phyloP scores from a whole-genome alignment of 2,113 vertebrate genomes.

The Lipophrys pholis region DNA sequence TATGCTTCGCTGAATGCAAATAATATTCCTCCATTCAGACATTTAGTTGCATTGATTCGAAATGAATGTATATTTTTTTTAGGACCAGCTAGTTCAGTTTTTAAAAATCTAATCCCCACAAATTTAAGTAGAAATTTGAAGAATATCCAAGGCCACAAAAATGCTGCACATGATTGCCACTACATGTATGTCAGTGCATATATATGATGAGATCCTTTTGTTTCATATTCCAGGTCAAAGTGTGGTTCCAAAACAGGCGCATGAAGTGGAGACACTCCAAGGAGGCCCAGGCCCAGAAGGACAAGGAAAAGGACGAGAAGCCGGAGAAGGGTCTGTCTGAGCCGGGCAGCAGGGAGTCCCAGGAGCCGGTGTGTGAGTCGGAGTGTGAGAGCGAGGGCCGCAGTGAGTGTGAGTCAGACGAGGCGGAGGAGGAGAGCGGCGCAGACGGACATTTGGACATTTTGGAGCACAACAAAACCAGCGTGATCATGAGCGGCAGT shows the following conservation, averaged over 20 bases:
- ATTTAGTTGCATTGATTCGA: too few relatives aligned
- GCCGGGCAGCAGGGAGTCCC: constrained; percentile 74
- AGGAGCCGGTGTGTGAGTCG: constrained; percentile 84
- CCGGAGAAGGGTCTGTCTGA: constrained; percentile 80
- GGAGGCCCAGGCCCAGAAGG: constrained; percentile 96
- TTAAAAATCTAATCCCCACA: background rate
- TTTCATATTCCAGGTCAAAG: constrained; percentile 87
- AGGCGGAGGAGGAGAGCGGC: constrained; percentile 84
- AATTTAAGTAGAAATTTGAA: background rate
- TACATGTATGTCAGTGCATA: too few relatives aligned
- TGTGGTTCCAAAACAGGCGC: constrained; percentile 98
- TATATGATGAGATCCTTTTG: too few relatives aligned
- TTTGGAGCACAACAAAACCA: constrained; percentile 86
- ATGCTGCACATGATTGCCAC: too few relatives aligned
- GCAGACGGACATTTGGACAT: constrained; percentile 85
- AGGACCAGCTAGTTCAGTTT: background rate
- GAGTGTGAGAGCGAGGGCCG: constrained; percentile 92
- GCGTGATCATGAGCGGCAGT: constrained; percentile 85
- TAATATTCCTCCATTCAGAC: too few relatives aligned
- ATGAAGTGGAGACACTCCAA: constrained; percentile 99
- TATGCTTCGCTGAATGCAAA: too few relatives aligned
- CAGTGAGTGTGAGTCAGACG: constrained; percentile 92
- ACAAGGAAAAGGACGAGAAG: constrained; percentile 90
- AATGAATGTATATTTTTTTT: background rate
- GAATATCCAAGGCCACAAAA: background rate